phyloP scores from a whole-genome alignment of 2,888 invertebrate species.

The Euphydryas editha region DNA sequence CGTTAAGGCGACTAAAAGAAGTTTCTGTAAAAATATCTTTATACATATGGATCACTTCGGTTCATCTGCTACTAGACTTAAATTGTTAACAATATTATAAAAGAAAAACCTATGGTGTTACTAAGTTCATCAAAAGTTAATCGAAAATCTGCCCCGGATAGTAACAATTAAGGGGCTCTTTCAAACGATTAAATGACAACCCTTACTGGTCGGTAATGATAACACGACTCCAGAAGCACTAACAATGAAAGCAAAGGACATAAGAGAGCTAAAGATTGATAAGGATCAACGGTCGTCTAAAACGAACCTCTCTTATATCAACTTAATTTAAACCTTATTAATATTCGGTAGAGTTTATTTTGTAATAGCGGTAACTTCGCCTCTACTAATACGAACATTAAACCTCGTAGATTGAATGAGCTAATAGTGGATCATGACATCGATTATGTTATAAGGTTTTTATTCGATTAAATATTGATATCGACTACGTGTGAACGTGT shows the following conservation, averaged over 20 bases:
- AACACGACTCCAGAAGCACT: conserved; percentile 9
- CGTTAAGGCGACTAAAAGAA: no score
- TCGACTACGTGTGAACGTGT: background rate
- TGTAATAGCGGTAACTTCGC: background rate
- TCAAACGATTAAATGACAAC: background rate
- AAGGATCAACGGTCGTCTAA: conserved; percentile 37
- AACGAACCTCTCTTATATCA: conserved; percentile 19
- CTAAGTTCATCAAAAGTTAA: background rate
- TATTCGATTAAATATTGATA: conserved; percentile 2
- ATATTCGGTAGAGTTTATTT: background rate
- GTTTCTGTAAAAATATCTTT: no score
- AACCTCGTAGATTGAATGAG: conserved; percentile 36
- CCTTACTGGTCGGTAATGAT: conserved; percentile 12
- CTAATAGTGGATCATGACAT: conserved; percentile 24
- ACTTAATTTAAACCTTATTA: conserved; percentile 6
- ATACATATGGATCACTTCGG: no score
- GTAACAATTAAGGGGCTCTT: background rate
- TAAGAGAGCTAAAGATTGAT: conserved; percentile 34
- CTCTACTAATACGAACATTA: conserved; percentile 32
- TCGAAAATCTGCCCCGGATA: background rate
- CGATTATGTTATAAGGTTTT: conserved; percentile 29
- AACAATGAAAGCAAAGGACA: conserved; percentile 32
- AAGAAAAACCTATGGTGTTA: no score
- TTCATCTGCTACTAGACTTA: no score
- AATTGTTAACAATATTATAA: no score